Evolutionary conservation across 2,113 vertebrate genomes (phyloP), one percentile per base, ranked within the genome.

Genomic region (Nanger granti): DNA sequence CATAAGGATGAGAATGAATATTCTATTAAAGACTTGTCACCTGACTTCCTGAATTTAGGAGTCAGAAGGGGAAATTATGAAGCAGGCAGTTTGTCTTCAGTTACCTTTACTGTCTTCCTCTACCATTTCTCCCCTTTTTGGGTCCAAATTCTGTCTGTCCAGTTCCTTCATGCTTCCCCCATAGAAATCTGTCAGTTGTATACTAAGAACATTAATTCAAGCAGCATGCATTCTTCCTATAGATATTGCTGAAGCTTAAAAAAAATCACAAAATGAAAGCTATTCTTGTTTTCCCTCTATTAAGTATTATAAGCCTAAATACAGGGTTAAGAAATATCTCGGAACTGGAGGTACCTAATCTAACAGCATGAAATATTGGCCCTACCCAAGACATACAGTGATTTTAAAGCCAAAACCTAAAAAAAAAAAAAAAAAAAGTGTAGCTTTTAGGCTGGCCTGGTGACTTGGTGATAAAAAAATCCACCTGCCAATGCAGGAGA

Each of bases 41-140:
- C 66, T 95, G 60, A 94, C 91, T 97, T 93, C 88, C 24, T 84
- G 89, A 95, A 76, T 90, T 94, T 66, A 90, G 41, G 64, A 86
- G 18, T 54, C 14, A 22, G 6, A 44, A 34, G 14, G 34, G 10
- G 7, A 52, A 59, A 83, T 94, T 57, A 91, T 87, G 64, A 97
- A 76, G 7, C 31, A 84, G 6, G 34, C 10, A 76, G 9, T 64
- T 86, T 76, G 17, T 95, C 62, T 90, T 94, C 26, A 89, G 41
- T 82, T 55, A 93, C 15, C 34, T 89, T 83, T 34, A 8, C 8
- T 54, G 18, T 76, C 10, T 94, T 82, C 84, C n/a, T 91, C 15
- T 64, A 13, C 1, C 7, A 15, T 55, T 86, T 89, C n/a, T 94
- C 83, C 1, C 13, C 28, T 94, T 92, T 69, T 69, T 11, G 59